A percentile compares a stretch with the other conserved stretches of the same genome.
Conservation (phyloP, 2,113 vertebrate genomes). For the Esox niger region DNA sequence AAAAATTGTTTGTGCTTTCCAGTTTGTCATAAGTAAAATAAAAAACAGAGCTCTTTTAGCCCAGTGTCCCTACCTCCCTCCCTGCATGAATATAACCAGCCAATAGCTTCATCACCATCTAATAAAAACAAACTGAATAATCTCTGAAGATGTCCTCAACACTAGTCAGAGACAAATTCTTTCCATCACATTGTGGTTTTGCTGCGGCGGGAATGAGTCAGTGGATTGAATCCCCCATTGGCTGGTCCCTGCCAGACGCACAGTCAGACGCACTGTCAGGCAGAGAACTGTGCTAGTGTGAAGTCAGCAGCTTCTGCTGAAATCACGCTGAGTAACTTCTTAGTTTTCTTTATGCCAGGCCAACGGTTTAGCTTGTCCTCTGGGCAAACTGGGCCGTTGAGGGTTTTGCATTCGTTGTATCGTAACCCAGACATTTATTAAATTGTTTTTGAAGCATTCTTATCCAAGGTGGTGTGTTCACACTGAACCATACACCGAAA, state of each 20-base stretch:
- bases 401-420: background rate
- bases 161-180: background rate
- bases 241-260: too few species aligned
- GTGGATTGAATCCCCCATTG: background rate
- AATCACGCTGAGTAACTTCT: background rate
- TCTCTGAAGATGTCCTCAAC: background rate
- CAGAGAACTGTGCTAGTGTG: background rate
- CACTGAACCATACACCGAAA: too few species aligned
- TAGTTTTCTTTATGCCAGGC: background rate
- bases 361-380: background rate
- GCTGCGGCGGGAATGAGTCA: background rate
- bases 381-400: background rate
- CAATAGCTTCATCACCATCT: background rate
- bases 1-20: too few species aligned
- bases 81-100: constrained; percentile 10
- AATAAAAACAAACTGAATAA: constrained; percentile 22
- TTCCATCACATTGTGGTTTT: constrained; percentile 4
- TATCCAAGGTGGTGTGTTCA: too few species aligned
- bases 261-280: background rate
- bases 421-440: background rate
- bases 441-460: background rate
- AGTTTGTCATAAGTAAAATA: background rate
- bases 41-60: background rate
- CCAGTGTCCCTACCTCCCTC: constrained; percentile 23
- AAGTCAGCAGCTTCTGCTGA: background rate